A percentile compares a stretch with the other conserved stretches of the same genome.
These are phyloP conservation scores for Bagarius yarrelli DNA, from an alignment of 2,113 vertebrate genomes.

Conservation along the genomic window DNA sequence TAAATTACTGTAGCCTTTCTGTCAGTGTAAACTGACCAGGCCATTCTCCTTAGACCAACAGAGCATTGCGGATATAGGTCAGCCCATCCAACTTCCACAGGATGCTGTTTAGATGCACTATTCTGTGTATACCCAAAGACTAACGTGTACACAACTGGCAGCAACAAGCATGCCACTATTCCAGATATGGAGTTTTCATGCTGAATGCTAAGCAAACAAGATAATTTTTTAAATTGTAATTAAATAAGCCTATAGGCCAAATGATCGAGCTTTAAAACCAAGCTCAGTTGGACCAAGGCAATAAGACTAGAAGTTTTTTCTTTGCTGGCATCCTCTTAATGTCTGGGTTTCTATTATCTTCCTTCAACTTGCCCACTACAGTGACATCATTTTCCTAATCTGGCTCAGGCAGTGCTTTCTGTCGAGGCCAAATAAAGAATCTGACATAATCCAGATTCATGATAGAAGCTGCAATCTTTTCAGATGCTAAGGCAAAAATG, in stretches of 20 bases:
- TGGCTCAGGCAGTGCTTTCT: conserved; percentile 11
- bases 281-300: background rate
- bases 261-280: background rate
- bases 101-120: too few species aligned
- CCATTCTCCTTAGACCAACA: background rate
- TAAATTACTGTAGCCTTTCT: background rate
- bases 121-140: too few species aligned
- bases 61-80: too few species aligned
- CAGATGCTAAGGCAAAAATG: conserved; percentile 47
- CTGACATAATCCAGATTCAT: conserved; percentile 41
- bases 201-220: background rate
- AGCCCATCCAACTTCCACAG: too few species aligned
- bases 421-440: conserved; percentile 17
- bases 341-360: conserved; percentile 34
- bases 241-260: background rate
- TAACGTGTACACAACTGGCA: too few species aligned
- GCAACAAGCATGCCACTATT: background rate
- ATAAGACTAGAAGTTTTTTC: background rate
- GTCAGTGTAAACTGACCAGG: background rate
- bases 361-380: conserved; percentile 8
- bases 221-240: background rate
- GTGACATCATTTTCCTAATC: conserved; percentile 46
- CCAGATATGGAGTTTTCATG: background rate
- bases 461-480: conserved; percentile 52
- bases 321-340: conserved; percentile 19